Conservation (phyloP, 2,797 vertebrate species). For the Chaunax sp. region DNA sequence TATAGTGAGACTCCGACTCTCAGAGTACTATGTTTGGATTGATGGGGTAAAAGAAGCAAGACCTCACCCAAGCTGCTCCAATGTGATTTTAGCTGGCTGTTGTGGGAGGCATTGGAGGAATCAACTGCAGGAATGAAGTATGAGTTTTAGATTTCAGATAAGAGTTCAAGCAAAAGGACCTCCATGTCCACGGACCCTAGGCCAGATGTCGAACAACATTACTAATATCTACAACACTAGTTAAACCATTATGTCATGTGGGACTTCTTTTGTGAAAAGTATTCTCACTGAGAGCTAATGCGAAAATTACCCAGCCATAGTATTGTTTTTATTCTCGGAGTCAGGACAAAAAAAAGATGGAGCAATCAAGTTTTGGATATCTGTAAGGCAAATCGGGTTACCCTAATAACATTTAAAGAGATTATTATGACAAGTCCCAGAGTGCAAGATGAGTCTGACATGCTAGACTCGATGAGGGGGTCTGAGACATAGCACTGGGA, state of each 20-base stretch:
- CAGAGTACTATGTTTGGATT: slow-evolving; percentile 54
- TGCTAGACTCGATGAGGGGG: slow-evolving; percentile 41
- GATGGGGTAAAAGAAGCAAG: slow-evolving; percentile 69
- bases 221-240: slow-evolving; percentile 57
- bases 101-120: slow-evolving; percentile 30
- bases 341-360: slow-evolving; percentile 51
- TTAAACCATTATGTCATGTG: slow-evolving; percentile 57
- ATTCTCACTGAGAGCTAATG: slow-evolving; percentile 59
- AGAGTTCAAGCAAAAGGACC: slow-evolving; percentile 41
- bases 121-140: slow-evolving; percentile 47
- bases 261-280: slow-evolving; percentile 50
- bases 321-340: slow-evolving; percentile 64
- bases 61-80: slow-evolving; percentile 50
- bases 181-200: slow-evolving; percentile 50
- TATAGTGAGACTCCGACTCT: slow-evolving; percentile 49
- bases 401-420: slow-evolving; percentile 77
- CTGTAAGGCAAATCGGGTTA: slow-evolving; percentile 64
- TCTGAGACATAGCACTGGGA: slow-evolving; percentile 34
- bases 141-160: slow-evolving; percentile 54
- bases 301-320: slow-evolving; percentile 61
- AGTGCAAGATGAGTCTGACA: slow-evolving; percentile 45
- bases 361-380: slow-evolving; percentile 66
- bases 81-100: slow-evolving; percentile 72
- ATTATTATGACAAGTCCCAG: slow-evolving; percentile 76
- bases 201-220: slow-evolving; percentile 66